Evolutionary conservation across 2,888 invertebrate species (phyloP).

Genomic region (Morpho achilles): DNA sequence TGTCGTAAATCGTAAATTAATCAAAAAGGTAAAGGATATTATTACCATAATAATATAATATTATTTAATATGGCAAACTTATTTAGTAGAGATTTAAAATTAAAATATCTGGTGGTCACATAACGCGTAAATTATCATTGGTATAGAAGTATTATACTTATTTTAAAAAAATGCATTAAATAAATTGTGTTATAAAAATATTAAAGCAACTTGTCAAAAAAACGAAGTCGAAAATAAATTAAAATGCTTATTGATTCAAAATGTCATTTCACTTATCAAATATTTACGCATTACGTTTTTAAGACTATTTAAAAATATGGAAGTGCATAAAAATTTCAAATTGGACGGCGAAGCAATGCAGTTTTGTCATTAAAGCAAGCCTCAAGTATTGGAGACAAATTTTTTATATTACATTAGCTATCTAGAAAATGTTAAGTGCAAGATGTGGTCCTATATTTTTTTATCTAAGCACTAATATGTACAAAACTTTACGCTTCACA

Average conservation of each 20-base stretch:
- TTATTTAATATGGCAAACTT: too few relatives aligned
- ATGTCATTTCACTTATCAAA: not conserved
- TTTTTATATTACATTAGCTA: constrained; percentile 24
- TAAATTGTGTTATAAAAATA: too few relatives aligned
- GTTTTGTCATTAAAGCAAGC: constrained; percentile 33
- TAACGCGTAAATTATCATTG: too few relatives aligned
- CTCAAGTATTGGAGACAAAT: constrained; percentile 19
- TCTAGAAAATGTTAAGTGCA: constrained; percentile 26
- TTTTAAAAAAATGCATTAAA: too few relatives aligned
- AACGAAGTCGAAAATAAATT: not conserved
- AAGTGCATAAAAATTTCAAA: constrained; percentile 32
- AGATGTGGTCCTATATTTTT: constrained; percentile 22
- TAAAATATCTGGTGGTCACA: too few relatives aligned
- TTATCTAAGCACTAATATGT: constrained; percentile 20
- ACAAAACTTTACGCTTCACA: constrained; percentile 23
- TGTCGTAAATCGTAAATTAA: too few relatives aligned
- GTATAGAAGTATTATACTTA: too few relatives aligned
- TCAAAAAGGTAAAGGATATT: too few relatives aligned
- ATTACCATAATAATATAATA: too few relatives aligned
- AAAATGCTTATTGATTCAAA: not conserved
- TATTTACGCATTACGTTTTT: constrained; percentile 8
- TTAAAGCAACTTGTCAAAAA: too few relatives aligned
- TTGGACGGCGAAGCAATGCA: constrained; percentile 47
- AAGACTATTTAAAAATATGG: constrained; percentile 23
- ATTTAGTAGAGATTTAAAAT: too few relatives aligned